Evolutionary conservation across 2,113 vertebrate species (phyloP), one percentile per base, ranked within the genome.

Genomic region (Morone saxatilis): DNA sequence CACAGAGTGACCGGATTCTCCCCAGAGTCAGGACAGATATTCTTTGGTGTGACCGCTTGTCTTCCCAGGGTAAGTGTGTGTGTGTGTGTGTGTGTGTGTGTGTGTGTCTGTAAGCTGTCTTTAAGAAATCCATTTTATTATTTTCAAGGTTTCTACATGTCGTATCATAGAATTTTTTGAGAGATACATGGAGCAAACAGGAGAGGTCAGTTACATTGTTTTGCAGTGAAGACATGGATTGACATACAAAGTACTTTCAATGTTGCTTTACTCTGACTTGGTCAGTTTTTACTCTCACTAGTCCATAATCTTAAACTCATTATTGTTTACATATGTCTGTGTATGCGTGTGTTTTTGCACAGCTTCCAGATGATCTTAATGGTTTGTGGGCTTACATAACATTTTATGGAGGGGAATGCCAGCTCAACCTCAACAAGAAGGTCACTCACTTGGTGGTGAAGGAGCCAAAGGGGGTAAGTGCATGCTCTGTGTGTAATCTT

Each of bases 1-100:
- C 71, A 71, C 95, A 99, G 98, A 75, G 98, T 98, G 4, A 98
- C 96, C 71, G 98, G 98, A 13, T 99, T 99, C 91, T 99, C 98
- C 75, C 98, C 98, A 72, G 98, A 99, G 81, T 97, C 98, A 0
- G 97, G 97, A 60, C 98, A 99, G 93, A 93, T 97, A 45, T 99
- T 99, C 91, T 99, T 97, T 92, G 98, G 98, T 67, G 94, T 99
- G 56, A 97, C 96, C 45, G 98, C 96, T 67, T 99, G 98, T 95
- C 96, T 99, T 45, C 97, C 98, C 82, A 96, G 96, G 95, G 98
- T 99, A 94, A 80, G 91, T 38, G 51, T 67, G 25, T 50, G 51
- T 48, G 10, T 47, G 8, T 76, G 91, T 38, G 51, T 67, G 25
- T 50, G 51, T 48, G 10, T 47, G 8, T 76, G 36, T 1, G 11